Evolutionary conservation across 1,140 invertebrate genomes (phyloP), one percentile per base, ranked within the genome.

Genomic region (Neodiprion lecontei): DNA sequence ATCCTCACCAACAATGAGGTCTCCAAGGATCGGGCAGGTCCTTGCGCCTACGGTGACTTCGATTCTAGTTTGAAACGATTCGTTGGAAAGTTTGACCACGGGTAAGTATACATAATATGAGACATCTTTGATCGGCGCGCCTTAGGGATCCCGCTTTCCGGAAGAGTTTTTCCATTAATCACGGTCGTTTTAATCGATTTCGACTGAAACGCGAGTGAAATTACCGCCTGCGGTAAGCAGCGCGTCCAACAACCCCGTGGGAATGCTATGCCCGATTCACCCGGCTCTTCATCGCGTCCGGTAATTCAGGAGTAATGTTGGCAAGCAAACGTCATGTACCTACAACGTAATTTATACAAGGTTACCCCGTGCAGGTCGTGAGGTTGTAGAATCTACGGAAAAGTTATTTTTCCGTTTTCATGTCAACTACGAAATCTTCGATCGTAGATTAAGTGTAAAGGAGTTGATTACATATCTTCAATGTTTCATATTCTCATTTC

Each of bases 131-230:
- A 61, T 9, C 53, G 9, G 53, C 7, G 9, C 5, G 28, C 28
- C 28, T 40, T 40, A 40, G 5, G 28, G 28, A 40, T 40, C 28
- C 28, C 2, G 28, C 2, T 40, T 17, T 17, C 53, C 9, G 53
- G 53, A 61, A 61, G 7, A 61, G 53, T 12, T 14, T 61, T 61
- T 61, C 53, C 53, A 61, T 61, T 17, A 61, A 61, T 61, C 5
- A 61, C 53, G 53, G 53, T 61, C n/a, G n/a, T 61, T 61, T 61
- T 61, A 61, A 61, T 61, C 53, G 53, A 61, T 61, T 61, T 61
- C n/a, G n/a, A 61, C 9, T 61, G 11, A 12, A 14, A 61, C 53
- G 9, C 53, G 53, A 17, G 53, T 61, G 53, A 61, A 61, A 61
- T 61, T 61, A 17, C 53, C 5, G 53, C 53, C 0, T 61, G 4